phyloP scores from a whole-genome alignment of 2,797 vertebrate species.

The Phalloptychus januarius region DNA sequence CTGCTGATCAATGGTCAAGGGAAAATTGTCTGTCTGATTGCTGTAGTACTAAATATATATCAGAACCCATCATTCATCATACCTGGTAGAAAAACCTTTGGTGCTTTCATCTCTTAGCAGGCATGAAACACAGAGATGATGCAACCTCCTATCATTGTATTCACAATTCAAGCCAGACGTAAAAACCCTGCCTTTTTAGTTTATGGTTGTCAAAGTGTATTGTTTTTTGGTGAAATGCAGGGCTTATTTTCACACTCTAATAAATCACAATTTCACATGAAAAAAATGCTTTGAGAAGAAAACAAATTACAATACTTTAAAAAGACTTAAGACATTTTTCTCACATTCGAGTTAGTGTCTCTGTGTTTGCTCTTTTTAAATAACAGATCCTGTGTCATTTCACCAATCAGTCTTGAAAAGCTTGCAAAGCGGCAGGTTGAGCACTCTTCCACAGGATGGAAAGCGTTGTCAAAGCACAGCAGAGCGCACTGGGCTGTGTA shows the following conservation, averaged over 20 bases:
- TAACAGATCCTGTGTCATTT: constrained; percentile 50
- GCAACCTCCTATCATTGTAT: constrained; percentile 16
- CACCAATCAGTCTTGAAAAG: constrained; percentile 42
- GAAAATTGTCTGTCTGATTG: not conserved
- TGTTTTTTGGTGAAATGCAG: constrained; percentile 30
- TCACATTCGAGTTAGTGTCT: constrained; percentile 6
- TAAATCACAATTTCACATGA: constrained; percentile 22
- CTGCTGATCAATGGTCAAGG: not conserved
- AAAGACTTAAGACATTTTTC: constrained; percentile 7
- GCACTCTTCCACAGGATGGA: constrained; percentile 44
- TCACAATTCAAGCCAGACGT: constrained; percentile 21
- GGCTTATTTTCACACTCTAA: constrained; percentile 37
- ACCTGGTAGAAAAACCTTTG: constrained; percentile 37
- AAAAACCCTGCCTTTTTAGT: constrained; percentile 30
- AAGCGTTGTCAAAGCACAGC: constrained; percentile 63
- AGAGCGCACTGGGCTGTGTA: constrained; percentile 46
- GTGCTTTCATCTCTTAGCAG: constrained; percentile 41
- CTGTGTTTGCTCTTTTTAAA: constrained; percentile 12
- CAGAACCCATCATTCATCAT: constrained; percentile 25
- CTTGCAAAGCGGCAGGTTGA: constrained; percentile 53
- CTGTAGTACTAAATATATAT: not conserved
- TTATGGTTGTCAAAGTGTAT: constrained; percentile 39
- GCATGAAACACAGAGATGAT: constrained; percentile 26
- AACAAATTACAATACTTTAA: constrained; percentile 22
- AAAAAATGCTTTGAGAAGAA: constrained; percentile 11